Conservation (phyloP, 2,797 vertebrate genomes). For the Anguilla obscura region DNA sequence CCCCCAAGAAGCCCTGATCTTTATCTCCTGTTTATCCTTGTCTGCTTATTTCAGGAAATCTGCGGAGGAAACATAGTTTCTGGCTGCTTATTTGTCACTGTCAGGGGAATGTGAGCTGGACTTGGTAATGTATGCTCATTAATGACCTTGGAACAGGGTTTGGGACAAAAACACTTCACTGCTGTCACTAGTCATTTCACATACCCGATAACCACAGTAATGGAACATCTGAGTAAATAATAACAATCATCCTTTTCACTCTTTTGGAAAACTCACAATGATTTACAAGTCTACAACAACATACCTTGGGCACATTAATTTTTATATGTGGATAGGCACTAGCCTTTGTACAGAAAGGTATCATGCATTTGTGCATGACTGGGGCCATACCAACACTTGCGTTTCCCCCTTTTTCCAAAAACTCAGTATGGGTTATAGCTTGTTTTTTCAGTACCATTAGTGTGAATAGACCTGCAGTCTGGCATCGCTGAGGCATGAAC, state of each 20-base stretch:
- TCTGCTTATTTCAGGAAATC: background rate
- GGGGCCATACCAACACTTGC: background rate
- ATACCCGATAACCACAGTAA: constrained; percentile 65
- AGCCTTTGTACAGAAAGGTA: background rate
- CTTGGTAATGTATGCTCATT: constrained; percentile 59
- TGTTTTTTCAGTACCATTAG: background rate
- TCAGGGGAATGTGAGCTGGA: constrained; percentile 53
- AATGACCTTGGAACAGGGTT: constrained; percentile 71
- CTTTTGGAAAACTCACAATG: constrained; percentile 69
- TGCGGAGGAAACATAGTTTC: constrained; percentile 48
- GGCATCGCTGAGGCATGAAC: background rate
- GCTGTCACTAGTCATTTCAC: constrained; percentile 72
- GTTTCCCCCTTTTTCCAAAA: background rate
- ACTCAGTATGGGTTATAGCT: background rate
- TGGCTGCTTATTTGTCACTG: constrained; percentile 57
- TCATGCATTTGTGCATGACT: background rate
- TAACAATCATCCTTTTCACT: constrained; percentile 74
- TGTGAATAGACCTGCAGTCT: background rate
- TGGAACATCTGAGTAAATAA: constrained; percentile 79
- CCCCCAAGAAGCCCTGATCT: background rate
- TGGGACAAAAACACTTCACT: constrained; percentile 66
- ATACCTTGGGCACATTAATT: constrained; percentile 51
- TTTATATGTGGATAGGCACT: constrained; percentile 1
- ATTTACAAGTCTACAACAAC: constrained; percentile 70
- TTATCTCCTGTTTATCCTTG: background rate